Conservation (phyloP, 2,888 invertebrate species). For the Caenorhabditis sp. region DNA sequence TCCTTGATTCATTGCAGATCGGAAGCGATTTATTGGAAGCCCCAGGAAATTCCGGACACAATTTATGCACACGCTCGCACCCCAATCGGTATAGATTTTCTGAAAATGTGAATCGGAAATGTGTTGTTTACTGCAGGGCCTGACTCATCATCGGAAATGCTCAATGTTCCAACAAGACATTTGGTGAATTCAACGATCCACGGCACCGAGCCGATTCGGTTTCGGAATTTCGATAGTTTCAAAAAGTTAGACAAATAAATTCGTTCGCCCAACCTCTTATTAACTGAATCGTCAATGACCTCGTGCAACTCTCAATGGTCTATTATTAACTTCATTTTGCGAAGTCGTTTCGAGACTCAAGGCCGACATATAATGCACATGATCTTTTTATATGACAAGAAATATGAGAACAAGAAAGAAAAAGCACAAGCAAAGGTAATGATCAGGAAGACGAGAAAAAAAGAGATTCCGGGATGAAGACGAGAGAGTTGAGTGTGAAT, state of each 20-base stretch:
- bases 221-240: conserved; percentile 53
- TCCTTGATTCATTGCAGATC: conserved; percentile 38
- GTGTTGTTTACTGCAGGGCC: conserved; percentile 16
- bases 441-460: conserved; percentile 12
- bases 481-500: conserved; percentile 28
- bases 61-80: conserved; percentile 73
- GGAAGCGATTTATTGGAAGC: conserved; percentile 33
- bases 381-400: conserved; percentile 22
- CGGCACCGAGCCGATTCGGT: conserved; percentile 52
- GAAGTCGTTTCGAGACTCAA: not conserved
- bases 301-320: not conserved
- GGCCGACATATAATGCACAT: conserved; percentile 11
- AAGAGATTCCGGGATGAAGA: conserved; percentile 43
- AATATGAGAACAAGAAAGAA: conserved; percentile 33
- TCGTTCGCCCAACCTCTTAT: too few species aligned
- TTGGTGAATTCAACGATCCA: conserved; percentile 65
- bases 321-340: not conserved
- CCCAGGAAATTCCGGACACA: conserved; percentile 67
- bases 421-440: conserved; percentile 46
- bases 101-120: not conserved
- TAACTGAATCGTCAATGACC: not conserved
- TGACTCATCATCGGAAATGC: conserved; percentile 29
- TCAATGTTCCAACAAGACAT: conserved; percentile 35
- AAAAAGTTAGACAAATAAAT: conserved; percentile 10
- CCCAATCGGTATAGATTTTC: conserved; percentile 68